Percentiles rank a stretch among this genome's conserved stretches.
Conservation (phyloP, 2,888 invertebrate genomes). For the Drosophila maculinotata region DNA sequence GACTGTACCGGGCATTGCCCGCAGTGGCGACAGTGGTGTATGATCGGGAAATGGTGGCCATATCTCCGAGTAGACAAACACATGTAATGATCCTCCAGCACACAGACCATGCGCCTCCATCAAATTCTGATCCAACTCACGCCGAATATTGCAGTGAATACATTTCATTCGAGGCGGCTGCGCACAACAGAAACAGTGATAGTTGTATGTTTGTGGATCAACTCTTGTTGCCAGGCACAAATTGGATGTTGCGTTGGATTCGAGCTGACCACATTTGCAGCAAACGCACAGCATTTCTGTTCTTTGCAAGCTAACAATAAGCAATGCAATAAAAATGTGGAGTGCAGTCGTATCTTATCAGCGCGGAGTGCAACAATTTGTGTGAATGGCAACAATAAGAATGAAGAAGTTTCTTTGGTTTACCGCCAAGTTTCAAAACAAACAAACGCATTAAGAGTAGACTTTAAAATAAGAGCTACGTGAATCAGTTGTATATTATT, state of each 20-base stretch:
- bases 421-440: background rate
- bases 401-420: background rate
- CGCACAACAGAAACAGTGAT: constrained; percentile 52
- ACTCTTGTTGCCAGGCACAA: background rate
- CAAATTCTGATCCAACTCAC: constrained; percentile 6
- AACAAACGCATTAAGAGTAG: no score
- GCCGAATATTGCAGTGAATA: constrained; percentile 34
- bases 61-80: constrained; percentile 26
- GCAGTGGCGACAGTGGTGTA: background rate
- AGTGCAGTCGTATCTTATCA: background rate
- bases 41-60: constrained; percentile 53
- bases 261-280: constrained; percentile 23
- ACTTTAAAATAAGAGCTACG: no score
- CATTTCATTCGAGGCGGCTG: constrained; percentile 40
- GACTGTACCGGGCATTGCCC: background rate
- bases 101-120: constrained; percentile 26
- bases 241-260: background rate
- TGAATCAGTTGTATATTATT: no score
- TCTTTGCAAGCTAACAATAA: background rate
- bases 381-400: background rate
- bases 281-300: constrained; percentile 26
- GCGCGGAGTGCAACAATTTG: background rate
- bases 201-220: background rate
- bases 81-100: constrained; percentile 3
- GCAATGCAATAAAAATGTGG: background rate